These are phyloP conservation scores for Diorhabda elongata DNA, from an alignment of 1,140 invertebrate species.

Conservation along the genomic window DNA sequence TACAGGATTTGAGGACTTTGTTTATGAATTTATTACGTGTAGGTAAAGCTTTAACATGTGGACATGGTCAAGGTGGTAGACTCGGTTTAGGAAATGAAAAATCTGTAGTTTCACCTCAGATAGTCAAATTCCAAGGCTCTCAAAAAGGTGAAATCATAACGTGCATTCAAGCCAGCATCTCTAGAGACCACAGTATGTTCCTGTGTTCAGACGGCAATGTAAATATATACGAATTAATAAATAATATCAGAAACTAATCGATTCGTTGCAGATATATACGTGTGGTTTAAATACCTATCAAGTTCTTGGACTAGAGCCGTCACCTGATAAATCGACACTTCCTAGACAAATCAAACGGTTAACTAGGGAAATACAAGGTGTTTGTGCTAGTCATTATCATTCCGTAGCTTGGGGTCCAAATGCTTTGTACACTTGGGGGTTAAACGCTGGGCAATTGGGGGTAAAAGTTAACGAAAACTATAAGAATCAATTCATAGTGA, in stretches of 20 bases:
- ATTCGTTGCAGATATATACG: slow-evolving; percentile 53
- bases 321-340: slow-evolving; percentile 49
- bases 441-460: slow-evolving; percentile 72
- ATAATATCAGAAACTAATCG: slow-evolving; percentile 3
- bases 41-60: slow-evolving; percentile 61
- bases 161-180: slow-evolving; percentile 48
- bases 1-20: neutral
- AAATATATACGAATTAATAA: slow-evolving; percentile 9
- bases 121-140: slow-evolving; percentile 50
- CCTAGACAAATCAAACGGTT: slow-evolving; percentile 51
- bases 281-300: slow-evolving; percentile 63
- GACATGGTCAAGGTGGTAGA: slow-evolving; percentile 68
- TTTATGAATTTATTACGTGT: slow-evolving; percentile 15
- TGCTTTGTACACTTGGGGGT: slow-evolving; percentile 61
- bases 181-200: slow-evolving; percentile 63
- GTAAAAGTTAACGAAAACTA: slow-evolving; percentile 49
- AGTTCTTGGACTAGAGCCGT: slow-evolving; percentile 58
- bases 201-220: slow-evolving; percentile 42
- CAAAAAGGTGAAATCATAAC: slow-evolving; percentile 39
- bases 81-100: slow-evolving; percentile 62
- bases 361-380: slow-evolving; percentile 47
- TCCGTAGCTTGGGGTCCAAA: slow-evolving; percentile 61
- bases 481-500: slow-evolving; percentile 32
- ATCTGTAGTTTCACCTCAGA: slow-evolving; percentile 54
- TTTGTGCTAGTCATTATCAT: slow-evolving; percentile 62